Base-by-base conservation (phyloP, 2,888 invertebrate species). In the Hipparchia sbordonii region DNA sequence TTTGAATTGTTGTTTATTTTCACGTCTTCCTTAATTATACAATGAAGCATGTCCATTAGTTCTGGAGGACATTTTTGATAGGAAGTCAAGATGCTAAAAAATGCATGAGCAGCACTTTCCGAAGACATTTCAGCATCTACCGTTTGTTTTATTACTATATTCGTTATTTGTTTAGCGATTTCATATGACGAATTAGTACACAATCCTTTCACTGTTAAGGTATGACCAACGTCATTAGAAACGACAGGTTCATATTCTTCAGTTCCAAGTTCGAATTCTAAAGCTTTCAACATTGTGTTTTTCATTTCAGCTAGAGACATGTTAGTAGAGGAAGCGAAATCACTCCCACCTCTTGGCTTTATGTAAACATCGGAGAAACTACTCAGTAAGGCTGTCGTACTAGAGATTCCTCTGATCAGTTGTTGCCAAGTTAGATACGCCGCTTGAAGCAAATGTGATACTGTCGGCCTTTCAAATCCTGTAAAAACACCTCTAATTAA, bases 361-460 rank as follows among this genome's bases (percentile, higher is more conserved):
- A 95, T 94, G 81, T 97, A 97, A 12, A 97, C 95, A 82, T 96
- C 96, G 0, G 94, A 86, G 77, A 95, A 95, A 73, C 95, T 94
- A 67, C 93, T 94, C 3, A 87, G 79, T 73, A 96, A 88, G 0
- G 96, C 95, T n/a, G 89, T 87, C 10, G 84, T 80, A n/a, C 91
- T 83, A 0, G 94, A 84, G 68, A 95, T 94, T 0, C 96, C 96
- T 67, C 96, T 91, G 2, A 94, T 87, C 59, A 96, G 83, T 85
- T 96, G 96, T 84, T 97, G 96, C 68, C 94, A 93, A 59, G 95
- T 94, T 72, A 97, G 85, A 78, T 95, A 95, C 0, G 96, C 94
- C 0, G 95, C 94, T 84, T 96, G 96, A 12, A 97, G 86, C 54
- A 97, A 88, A 80, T 96, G 95, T 39, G 95, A 95, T 60, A 96